These are phyloP conservation scores for Chloroclystis v-ata DNA, from an alignment of 2,888 invertebrate genomes.

Conservation along the genomic window DNA sequence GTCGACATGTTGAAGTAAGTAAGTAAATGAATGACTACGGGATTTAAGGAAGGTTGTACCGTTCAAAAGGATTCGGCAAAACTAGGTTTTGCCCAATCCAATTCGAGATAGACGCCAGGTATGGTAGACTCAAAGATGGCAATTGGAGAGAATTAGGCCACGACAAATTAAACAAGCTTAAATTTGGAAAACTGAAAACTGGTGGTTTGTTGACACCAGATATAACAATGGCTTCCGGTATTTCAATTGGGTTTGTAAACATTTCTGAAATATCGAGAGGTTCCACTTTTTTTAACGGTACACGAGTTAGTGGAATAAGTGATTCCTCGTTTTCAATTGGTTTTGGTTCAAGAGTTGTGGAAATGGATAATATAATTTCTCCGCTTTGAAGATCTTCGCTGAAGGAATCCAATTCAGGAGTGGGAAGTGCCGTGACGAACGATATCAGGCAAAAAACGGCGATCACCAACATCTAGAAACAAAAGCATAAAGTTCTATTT, in stretches of 20 bases:
- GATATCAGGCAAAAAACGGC: slow-evolving; percentile 40
- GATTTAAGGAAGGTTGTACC: slow-evolving; percentile 9
- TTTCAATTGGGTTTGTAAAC: too few species aligned
- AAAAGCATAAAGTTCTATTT: slow-evolving; percentile 1
- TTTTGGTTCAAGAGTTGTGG: slow-evolving; percentile 19
- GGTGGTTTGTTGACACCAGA: slow-evolving; percentile 11
- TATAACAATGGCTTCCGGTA: too few species aligned
- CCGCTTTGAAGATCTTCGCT: not conserved
- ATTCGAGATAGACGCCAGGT: slow-evolving; percentile 11
- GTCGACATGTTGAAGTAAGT: too few species aligned
- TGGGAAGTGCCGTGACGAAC: slow-evolving; percentile 37
- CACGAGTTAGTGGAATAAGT: slow-evolving; percentile 15
- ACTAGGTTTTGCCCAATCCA: slow-evolving; percentile 6
- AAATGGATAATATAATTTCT: slow-evolving; percentile 14
- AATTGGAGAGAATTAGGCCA: slow-evolving; percentile 6
- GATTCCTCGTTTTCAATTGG: slow-evolving; percentile 9
- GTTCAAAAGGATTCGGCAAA: slow-evolving; percentile 5
- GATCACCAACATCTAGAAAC: slow-evolving; percentile 44
- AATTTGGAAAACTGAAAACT: not conserved
- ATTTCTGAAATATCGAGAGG: too few species aligned
- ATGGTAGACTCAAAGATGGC: slow-evolving; percentile 12
- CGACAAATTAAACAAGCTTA: not conserved
- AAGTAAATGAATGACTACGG: not conserved
- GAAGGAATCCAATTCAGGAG: slow-evolving; percentile 14
- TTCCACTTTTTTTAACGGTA: slow-evolving; percentile 12